Base-by-base conservation (phyloP, 2,113 vertebrate species). In the Tapirus terrestris region DNA sequence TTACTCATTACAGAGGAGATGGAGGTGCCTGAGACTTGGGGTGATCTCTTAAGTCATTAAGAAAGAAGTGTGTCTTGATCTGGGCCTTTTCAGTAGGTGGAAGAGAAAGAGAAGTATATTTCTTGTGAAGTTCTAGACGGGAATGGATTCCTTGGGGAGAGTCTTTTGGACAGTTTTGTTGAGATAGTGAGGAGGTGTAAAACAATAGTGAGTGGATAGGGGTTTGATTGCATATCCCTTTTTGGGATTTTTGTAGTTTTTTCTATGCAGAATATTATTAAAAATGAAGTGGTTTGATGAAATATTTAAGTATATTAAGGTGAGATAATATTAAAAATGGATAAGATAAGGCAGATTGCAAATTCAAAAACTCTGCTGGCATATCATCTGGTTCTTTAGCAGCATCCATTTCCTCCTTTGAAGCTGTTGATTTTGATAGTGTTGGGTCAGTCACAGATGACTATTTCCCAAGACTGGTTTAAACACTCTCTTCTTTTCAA, bases 381-480 rank as follows among this genome's bases (percentile, higher is more conserved):
- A 65, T 11, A n/a, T 77, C n/a, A 60, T 45, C 25, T 73, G 27
- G 29, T 27, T 87, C 36, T 45, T 95, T 14, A 73, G 36, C 39
- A 75, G 12, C 36, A 36, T 53, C 20, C 21, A 70, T 36, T 76
- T 43, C 31, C 16, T 67, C 17, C 29, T 76, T 70, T 8, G 36
- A 81, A 51, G 67, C 21, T 81, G 6, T 73, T 63, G 36, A 82
- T 82, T 70, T 86, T 58, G 11, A 11, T 53, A 39, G 68, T 36
- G 92, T 94, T 17, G 92, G 48, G 53, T 39, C 31, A 65, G 31
- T 48, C 14, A 80, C 39, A 73, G 20, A 45, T 79, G 48, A 77
- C n/a, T 72, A 17, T 67, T 75, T 96, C 84, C 75, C 58, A 83
- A 63, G 21, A 81, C 21, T 95, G 70, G n/a, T 81, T 86, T 89